Percentiles rank a stretch among this genome's conserved stretches.
Conservation (phyloP, 37 sponge, comb jelly and placozoan genomes). For the Chondrilla cf. caribensis region DNA sequence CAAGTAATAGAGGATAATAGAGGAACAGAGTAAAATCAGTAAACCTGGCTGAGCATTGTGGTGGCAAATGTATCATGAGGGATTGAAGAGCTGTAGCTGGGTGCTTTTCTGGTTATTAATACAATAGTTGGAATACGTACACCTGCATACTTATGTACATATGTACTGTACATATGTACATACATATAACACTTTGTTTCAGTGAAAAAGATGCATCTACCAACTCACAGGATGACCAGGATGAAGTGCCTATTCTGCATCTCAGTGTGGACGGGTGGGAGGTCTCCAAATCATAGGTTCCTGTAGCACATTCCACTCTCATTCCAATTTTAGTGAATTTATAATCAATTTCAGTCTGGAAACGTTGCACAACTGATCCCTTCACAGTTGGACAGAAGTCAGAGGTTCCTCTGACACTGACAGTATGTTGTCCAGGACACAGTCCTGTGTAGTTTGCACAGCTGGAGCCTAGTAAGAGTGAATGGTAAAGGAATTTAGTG, state of each 20-base stretch:
- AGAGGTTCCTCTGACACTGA: neutral
- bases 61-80: too few species aligned
- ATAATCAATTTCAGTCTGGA: neutral
- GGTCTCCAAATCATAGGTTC: neutral
- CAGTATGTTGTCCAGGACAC: neutral
- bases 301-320: neutral
- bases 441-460: neutral
- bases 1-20: too few species aligned
- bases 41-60: too few species aligned
- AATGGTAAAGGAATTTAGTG: too few species aligned
- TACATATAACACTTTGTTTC: too few species aligned
- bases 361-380: neutral
- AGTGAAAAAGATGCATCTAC: too few species aligned
- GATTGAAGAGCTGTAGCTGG: too few species aligned
- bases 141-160: too few species aligned
- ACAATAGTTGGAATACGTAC: too few species aligned
- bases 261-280: neutral
- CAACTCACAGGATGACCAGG: neutral
- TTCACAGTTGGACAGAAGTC: neutral
- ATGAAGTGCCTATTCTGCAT: neutral
- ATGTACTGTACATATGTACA: too few species aligned
- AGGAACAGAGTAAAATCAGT: too few species aligned
- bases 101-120: too few species aligned
- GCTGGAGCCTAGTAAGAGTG: neutral
- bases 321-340: neutral